Conservation (phyloP, 2,113 vertebrate species). For the Scomber colias region DNA sequence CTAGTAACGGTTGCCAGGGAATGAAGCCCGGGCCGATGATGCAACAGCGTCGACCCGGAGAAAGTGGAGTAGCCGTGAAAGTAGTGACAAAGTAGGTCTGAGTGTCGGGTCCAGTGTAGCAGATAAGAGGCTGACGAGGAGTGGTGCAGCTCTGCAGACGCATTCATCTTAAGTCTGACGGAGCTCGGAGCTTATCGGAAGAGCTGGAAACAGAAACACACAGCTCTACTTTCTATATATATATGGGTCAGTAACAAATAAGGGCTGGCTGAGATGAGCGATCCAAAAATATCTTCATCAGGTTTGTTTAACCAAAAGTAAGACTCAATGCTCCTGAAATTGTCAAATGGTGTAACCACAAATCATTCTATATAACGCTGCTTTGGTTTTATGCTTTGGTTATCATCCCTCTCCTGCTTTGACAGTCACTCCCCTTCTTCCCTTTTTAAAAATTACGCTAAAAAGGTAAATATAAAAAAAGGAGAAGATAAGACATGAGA, state of each 20-base stretch:
- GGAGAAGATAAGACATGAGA: background rate
- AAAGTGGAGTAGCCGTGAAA: slow-evolving; percentile 8
- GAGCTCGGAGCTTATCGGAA: slow-evolving; percentile 27
- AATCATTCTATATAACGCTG: background rate
- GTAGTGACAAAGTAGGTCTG: slow-evolving; percentile 41
- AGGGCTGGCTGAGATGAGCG: no score
- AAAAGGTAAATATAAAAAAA: background rate
- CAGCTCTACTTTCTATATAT: no score
- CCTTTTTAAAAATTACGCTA: background rate
- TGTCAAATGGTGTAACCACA: no score
- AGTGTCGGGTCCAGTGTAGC: slow-evolving; percentile 27
- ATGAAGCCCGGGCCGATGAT: background rate
- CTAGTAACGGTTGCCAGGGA: background rate
- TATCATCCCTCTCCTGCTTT: background rate
- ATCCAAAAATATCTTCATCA: no score
- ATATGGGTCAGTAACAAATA: no score
- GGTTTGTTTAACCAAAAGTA: no score
- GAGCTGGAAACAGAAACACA: no score
- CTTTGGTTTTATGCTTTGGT: no score
- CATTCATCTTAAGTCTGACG: slow-evolving; percentile 9
- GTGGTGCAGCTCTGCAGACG: slow-evolving; percentile 15
- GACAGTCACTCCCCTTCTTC: background rate
- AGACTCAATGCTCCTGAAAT: no score
- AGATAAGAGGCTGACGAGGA: slow-evolving; percentile 32
- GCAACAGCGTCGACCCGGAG: background rate